Evolutionary conservation across 2,888 invertebrate species (phyloP).

Genomic region (Sarcophaga subvicina): DNA sequence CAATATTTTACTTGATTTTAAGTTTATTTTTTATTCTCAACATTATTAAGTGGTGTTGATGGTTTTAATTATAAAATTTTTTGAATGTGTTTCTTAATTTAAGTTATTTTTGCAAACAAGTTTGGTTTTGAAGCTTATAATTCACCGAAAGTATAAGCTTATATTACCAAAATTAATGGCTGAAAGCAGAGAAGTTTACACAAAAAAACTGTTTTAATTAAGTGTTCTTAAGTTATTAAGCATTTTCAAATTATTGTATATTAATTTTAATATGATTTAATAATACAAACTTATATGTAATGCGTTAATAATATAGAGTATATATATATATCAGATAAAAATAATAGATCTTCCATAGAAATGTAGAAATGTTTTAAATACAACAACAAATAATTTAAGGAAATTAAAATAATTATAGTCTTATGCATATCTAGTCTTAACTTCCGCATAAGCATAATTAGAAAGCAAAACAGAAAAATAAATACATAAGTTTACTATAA

Average conservation of each 20-base stretch:
- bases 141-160: constrained; percentile 42
- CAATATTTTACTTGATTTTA: neutral
- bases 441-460: constrained; percentile 63
- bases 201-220: neutral
- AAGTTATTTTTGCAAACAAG: constrained; percentile 27
- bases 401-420: constrained; percentile 45
- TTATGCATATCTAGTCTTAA: constrained; percentile 68
- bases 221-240: constrained; percentile 3
- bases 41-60: constrained; percentile 50
- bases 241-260: neutral
- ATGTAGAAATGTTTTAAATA: constrained; percentile 46
- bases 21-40: neutral
- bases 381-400: constrained; percentile 30
- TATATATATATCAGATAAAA: constrained; percentile 42
- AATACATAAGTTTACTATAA: constrained; percentile 30
- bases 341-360: constrained; percentile 65
- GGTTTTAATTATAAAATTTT: constrained; percentile 52
- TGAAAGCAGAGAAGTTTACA: constrained; percentile 42
- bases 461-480: constrained; percentile 22
- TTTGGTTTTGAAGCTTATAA: constrained; percentile 59
- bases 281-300: neutral
- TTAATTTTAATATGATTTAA: constrained; percentile 12
- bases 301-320: constrained; percentile 24
- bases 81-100: constrained; percentile 59
- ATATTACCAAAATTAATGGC: constrained; percentile 57